These are phyloP conservation scores for Drosophila mojavensis DNA, from an alignment of 1,140 invertebrate genomes.

Conservation along the genomic window DNA sequence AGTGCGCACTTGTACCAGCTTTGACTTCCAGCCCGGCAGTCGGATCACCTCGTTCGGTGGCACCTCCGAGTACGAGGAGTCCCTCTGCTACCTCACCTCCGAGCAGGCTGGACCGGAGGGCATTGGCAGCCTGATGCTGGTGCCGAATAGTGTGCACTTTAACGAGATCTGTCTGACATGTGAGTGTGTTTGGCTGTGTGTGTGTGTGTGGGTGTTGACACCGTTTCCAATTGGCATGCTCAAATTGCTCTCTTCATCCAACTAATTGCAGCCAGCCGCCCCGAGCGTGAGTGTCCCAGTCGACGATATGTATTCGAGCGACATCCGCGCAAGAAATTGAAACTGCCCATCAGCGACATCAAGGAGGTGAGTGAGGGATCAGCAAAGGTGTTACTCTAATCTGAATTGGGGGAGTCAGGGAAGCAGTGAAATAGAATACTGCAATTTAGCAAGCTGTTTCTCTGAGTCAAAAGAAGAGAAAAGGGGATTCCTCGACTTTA, in stretches of 20 bases:
- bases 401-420: no score
- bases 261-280: constrained; percentile 88
- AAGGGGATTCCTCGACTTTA: no score
- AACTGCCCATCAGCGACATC: constrained; percentile 90
- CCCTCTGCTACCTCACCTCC: constrained; percentile 93
- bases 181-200: constrained; percentile 85
- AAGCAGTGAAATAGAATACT: no score
- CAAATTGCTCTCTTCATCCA: constrained; percentile 1
- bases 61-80: constrained; percentile 94
- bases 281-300: constrained; percentile 94
- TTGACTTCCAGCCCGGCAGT: constrained; percentile 95
- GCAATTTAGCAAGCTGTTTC: no score
- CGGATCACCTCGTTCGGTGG: constrained; percentile 92
- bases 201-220: constrained; percentile 3
- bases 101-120: constrained; percentile 94
- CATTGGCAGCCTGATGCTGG: constrained; percentile 92
- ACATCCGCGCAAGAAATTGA: constrained; percentile 92
- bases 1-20: constrained; percentile 91
- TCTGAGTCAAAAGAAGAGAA: no score
- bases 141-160: constrained; percentile 94
- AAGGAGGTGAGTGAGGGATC: constrained; percentile 87
- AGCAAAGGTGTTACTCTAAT: background rate
- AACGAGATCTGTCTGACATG: constrained; percentile 95
- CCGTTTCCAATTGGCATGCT: constrained; percentile 2
- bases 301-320: constrained; percentile 94